phyloP scores from a whole-genome alignment of 2,797 vertebrate species.

The Urosaurus nigricauda region DNA sequence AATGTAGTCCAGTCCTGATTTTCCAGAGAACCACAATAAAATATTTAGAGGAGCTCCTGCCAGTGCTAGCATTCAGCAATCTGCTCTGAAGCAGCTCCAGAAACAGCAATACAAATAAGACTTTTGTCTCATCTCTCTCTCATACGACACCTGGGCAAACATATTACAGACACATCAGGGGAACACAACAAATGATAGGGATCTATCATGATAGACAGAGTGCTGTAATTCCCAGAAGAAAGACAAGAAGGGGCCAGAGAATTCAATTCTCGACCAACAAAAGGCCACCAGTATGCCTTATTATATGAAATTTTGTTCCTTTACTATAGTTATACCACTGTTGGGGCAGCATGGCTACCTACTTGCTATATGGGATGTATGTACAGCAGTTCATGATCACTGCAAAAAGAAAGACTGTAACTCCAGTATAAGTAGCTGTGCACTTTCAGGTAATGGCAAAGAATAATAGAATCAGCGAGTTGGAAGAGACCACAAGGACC shows the following conservation, averaged over 20 bases:
- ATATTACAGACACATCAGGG: background rate
- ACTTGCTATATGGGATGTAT: background rate
- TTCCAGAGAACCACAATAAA: constrained; percentile 19
- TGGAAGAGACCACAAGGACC: too few species aligned
- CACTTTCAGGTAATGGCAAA: constrained; percentile 3
- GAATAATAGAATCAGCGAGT: too few species aligned
- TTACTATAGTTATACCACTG: background rate
- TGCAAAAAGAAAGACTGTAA: background rate
- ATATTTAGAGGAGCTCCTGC: background rate
- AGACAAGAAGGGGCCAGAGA: background rate
- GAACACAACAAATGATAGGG: background rate
- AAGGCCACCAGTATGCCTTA: background rate
- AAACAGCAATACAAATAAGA: background rate
- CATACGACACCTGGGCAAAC: background rate
- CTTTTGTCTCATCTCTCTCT: background rate
- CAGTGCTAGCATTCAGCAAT: fast-evolving
- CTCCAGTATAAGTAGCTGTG: too few species aligned
- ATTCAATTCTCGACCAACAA: background rate
- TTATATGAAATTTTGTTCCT: background rate
- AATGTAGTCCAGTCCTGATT: background rate
- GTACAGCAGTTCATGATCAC: background rate
- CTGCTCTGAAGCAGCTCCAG: background rate
- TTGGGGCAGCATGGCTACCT: background rate
- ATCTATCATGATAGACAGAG: background rate
- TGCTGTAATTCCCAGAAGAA: background rate